A percentile compares a stretch with the other conserved stretches of the same genome.
These are phyloP conservation scores for Schizothorax lantsangensis DNA, from an alignment of 2,797 vertebrate genomes.

Conservation along the genomic window DNA sequence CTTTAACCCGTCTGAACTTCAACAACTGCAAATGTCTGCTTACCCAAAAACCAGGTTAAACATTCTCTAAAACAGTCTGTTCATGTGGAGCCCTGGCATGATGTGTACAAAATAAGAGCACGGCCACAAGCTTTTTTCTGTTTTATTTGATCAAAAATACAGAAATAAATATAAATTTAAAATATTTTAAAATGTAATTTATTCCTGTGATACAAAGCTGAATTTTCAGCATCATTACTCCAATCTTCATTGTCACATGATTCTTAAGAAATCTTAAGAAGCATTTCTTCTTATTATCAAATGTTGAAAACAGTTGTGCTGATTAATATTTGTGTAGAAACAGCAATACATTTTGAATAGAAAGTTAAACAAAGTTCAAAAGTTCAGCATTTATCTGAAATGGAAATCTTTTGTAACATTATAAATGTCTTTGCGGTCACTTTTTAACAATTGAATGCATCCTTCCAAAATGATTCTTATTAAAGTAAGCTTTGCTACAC, in stretches of 20 bases:
- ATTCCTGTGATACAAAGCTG: neutral
- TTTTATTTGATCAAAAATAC: neutral
- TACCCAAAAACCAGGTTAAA: neutral
- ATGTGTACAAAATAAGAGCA: neutral
- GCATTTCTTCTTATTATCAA: neutral
- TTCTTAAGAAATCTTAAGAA: neutral
- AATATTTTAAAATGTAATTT: neutral
- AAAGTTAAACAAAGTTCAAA: neutral
- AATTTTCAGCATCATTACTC: neutral
- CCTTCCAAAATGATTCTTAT: neutral
- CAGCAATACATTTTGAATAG: fast-evolving
- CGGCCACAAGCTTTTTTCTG: neutral
- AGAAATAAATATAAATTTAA: neutral
- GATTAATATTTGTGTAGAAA: neutral
- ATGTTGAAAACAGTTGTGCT: neutral
- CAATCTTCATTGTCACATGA: neutral
- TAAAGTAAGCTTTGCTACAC: neutral
- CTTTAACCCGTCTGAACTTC: constrained; percentile 54
- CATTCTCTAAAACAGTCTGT: constrained; percentile 3
- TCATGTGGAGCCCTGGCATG: constrained; percentile 1
- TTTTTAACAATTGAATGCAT: no score
- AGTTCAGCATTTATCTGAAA: neutral
- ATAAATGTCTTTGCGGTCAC: neutral
- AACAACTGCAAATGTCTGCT: constrained; percentile 10
- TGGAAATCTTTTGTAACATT: neutral